Evolutionary conservation across 2,113 vertebrate genomes (phyloP).

Genomic region (Cranoglanis bouderius): DNA sequence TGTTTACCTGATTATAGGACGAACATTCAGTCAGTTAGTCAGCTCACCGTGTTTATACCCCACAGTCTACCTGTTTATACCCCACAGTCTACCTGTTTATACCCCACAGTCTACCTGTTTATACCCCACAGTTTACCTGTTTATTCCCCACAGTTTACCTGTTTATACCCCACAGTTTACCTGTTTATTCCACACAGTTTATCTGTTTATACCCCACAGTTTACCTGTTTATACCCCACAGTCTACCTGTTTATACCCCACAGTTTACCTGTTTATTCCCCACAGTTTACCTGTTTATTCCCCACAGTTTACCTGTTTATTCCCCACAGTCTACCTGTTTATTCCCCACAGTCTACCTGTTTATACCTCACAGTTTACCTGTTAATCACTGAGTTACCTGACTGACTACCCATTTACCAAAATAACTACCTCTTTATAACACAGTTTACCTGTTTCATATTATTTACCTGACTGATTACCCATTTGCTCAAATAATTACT

Average conservation of each 20-base stretch:
- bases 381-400: no score
- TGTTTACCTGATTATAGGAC: slow-evolving; percentile 1
- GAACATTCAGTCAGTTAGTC: neutral
- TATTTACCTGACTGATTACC: no score
- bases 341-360: neutral
- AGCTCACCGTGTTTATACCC: neutral
- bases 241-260: neutral
- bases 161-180: neutral
- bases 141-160: neutral
- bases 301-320: neutral
- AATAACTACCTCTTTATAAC: neutral
- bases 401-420: no score
- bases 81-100: neutral
- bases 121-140: neutral
- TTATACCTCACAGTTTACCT: neutral
- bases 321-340: neutral
- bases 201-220: neutral
- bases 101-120: neutral
- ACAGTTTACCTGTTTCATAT: neutral
- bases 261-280: neutral
- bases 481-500: no score
- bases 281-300: neutral
- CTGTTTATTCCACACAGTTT: neutral
- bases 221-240: neutral
- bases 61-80: neutral